Evolutionary conservation across 2,888 invertebrate species (phyloP), one percentile per base, ranked within the genome.

Genomic region (Plagodis pulveraria): DNA sequence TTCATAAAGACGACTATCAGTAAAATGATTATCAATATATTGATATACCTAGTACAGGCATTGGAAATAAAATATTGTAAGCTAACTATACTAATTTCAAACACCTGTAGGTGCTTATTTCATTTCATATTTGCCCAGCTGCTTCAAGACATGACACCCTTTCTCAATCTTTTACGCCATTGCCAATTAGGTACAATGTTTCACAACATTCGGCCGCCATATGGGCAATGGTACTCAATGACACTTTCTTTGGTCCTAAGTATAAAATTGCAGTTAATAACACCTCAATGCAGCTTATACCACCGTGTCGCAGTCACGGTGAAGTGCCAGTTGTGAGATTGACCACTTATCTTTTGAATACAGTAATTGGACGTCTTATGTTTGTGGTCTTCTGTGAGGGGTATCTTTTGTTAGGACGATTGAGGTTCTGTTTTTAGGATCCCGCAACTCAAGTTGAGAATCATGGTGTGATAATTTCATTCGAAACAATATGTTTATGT

Each of bases 281-380:
- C 69, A 74, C 22, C 22, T 22, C 22, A 22, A 22, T 22, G 81
- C 78, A 80, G 80, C 77, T 89, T 91, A 91, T 91, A 87, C 80
- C 69, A 74, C 56, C 76, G 80, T 86, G 77, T 80, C 64, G 58
- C 67, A 81, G 86, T 90, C 86, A 91, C 86, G 88, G 87, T 86
- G 70, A 84, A 86, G 91, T 90, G 91, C 87, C 91, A 88, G 90
- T 84, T 90, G 90, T 74, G 74, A 80, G 79, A 81, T 79, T 89
- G 91, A 87, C 91, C 91, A 86, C 87, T 89, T 91, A 86, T 81
- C 73, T 76, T 69, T 66, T 54, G 72, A 76, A 73, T 56, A 66
- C 70, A 69, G 73, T 77, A 80, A 81, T 77, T 74, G 72, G 54
- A 59, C 72, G 73, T 70, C 72, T 76, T 73, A 63, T 58, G 62